Evolutionary conservation across 1,140 invertebrate species (phyloP), one percentile per base, ranked within the genome.

Genomic region (Apis cerana): DNA sequence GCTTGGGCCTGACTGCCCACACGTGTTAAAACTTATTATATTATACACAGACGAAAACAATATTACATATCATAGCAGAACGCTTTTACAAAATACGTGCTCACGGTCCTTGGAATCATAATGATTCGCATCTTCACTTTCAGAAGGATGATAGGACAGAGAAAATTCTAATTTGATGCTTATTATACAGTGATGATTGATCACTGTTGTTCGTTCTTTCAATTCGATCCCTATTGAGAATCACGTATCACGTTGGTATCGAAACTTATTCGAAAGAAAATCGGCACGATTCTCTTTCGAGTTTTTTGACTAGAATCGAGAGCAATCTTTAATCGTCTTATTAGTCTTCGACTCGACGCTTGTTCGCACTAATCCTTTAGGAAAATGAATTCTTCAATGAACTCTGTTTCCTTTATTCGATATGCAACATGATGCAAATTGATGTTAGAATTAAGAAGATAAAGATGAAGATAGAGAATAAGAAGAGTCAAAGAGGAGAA

Each of bases 1-100:
- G 92, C 91, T 90, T 86, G 88, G 87, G 86, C 85, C 80, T 77
- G 72, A 58, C 80, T 86, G 75, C 48, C 75, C 80, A 84, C 75
- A 81, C 82, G 71, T 61, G 58, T 83, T 85, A 83, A 88, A 87
- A 85, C 64, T 80, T 64, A 75, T 78, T 82, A 65, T 64, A 75
- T 78, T 82, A 65, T 84, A 89, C 68, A 82, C 9, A n/a, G 76
- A 88, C 72, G 71, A 72, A 76, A 65, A 75, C 74, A 48, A 23
- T 74, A 74, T 43, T 70, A 43, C 13, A 13, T 23, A 74, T 52
- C 23, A 81, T 75, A 33, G 71, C 56, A 80, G 3, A 86, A 76
- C 58, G n/a, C 17, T 56, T 61, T 69, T 78, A 48, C 65, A 77
- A 68, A 50, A 76, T 80, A 86, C 76, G 75, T 76, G 85, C 81